These are phyloP conservation scores for Drosophila algonquin DNA, from an alignment of 2,888 invertebrate genomes.

Conservation along the genomic window DNA sequence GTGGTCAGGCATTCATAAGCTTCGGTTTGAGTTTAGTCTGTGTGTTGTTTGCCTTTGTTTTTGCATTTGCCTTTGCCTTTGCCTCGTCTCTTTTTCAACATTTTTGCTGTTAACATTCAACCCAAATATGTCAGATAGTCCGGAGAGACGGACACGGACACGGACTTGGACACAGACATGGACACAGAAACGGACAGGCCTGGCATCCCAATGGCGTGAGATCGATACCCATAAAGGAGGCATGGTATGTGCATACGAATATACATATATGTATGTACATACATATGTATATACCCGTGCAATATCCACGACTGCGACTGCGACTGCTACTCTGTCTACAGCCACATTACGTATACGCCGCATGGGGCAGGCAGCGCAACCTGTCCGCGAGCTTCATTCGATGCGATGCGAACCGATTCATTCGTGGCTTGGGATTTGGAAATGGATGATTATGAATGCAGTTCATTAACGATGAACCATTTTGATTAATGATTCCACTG, in stretches of 20 bases:
- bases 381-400: constrained; percentile 17
- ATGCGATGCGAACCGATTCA: background rate
- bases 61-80: constrained; percentile 7
- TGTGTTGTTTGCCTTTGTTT: constrained; percentile 7
- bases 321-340: background rate
- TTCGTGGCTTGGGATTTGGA: background rate
- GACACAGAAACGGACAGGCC: constrained; percentile 1
- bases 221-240: constrained; percentile 39
- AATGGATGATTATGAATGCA: constrained; percentile 35
- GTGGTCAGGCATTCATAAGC: constrained; percentile 58
- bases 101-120: constrained; percentile 52
- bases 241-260: background rate
- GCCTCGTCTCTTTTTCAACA: constrained; percentile 21
- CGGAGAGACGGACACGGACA: background rate
- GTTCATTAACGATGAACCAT: constrained; percentile 10
- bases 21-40: constrained; percentile 17
- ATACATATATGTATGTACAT: no score
- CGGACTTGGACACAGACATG: background rate
- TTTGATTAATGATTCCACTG: constrained; percentile 28
- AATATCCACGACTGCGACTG: background rate
- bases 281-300: background rate
- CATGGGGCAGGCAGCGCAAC: constrained; percentile 26
- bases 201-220: constrained; percentile 45
- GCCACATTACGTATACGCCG: constrained; percentile 45
- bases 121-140: constrained; percentile 69